These are phyloP conservation scores for Cyrtodaria siliqua DNA, from an alignment of 2,888 invertebrate species.

Conservation along the genomic window DNA sequence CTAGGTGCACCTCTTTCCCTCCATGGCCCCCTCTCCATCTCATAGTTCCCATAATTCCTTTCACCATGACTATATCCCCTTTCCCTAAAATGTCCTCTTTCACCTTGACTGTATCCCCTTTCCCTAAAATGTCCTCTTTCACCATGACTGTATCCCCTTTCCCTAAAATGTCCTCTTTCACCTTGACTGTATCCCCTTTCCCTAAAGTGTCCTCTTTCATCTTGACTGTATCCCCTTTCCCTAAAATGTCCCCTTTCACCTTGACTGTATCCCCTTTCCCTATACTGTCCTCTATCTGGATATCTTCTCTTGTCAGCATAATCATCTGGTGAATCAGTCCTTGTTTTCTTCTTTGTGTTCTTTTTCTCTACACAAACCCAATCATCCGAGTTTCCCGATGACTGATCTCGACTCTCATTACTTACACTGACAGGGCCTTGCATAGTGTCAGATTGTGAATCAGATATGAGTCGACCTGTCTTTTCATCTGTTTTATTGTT, in stretches of 20 bases:
- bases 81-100: constrained; percentile 20
- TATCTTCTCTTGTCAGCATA: constrained; percentile 9
- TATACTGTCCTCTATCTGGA: constrained; percentile 13
- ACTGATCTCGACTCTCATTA: constrained; percentile 14
- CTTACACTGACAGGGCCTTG: background rate
- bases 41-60: constrained; percentile 2
- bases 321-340: constrained; percentile 21
- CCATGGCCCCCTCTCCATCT: constrained; percentile 7
- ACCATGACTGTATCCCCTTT: constrained; percentile 20
- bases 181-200: constrained; percentile 12
- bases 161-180: constrained; percentile 19
- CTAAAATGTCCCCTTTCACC: background rate
- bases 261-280: constrained; percentile 28
- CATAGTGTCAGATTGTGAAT: constrained; percentile 23
- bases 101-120: constrained; percentile 1
- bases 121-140: constrained; percentile 1
- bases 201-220: background rate
- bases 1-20: constrained; percentile 6
- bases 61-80: constrained; percentile 18
- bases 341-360: constrained; percentile 33
- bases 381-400: constrained; percentile 27
- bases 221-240: constrained; percentile 16
- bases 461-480: constrained; percentile 6
- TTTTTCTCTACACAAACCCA: constrained; percentile 41
- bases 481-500: constrained; percentile 9